A percentile compares a stretch with the other conserved stretches of the same genome.
Evolutionary conservation across 2,888 invertebrate genomes (phyloP).

Genomic region (Synergus gifuensis): DNA sequence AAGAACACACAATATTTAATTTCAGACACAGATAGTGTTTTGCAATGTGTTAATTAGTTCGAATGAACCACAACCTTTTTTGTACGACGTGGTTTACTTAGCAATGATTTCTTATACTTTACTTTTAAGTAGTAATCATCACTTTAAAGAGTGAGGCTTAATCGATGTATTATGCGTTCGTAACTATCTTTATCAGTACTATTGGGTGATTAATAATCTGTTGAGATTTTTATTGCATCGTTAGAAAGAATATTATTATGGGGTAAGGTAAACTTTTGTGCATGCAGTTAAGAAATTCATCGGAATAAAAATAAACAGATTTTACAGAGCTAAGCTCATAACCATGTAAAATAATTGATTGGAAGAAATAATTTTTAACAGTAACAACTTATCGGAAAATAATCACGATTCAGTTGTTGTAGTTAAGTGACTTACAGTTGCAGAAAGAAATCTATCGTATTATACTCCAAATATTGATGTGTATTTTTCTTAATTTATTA

Average conservation of each 20-base stretch:
- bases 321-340: conserved; percentile 59
- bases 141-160: conserved; percentile 44
- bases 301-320: conserved; percentile 53
- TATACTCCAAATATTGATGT: conserved; percentile 44
- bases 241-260: conserved; percentile 52
- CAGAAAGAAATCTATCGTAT: conserved; percentile 40
- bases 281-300: conserved; percentile 58
- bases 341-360: conserved; percentile 52
- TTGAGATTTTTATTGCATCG: conserved; percentile 57
- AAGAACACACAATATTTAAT: background rate
- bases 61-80: conserved; percentile 36
- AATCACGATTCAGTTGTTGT: conserved; percentile 31
- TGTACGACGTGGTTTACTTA: conserved; percentile 31
- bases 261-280: conserved; percentile 58
- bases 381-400: conserved; percentile 13
- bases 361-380: conserved; percentile 41
- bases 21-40: conserved; percentile 33
- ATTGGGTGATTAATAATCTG: conserved; percentile 47
- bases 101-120: conserved; percentile 33
- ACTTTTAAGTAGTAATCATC: conserved; percentile 27
- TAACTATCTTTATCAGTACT: conserved; percentile 47
- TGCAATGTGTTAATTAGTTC: conserved; percentile 23
- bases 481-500: conserved; percentile 55
- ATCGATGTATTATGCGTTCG: conserved; percentile 50
- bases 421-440: conserved; percentile 33